Conservation (phyloP, 2,113 vertebrate genomes). For the Raphicerus campestris region DNA sequence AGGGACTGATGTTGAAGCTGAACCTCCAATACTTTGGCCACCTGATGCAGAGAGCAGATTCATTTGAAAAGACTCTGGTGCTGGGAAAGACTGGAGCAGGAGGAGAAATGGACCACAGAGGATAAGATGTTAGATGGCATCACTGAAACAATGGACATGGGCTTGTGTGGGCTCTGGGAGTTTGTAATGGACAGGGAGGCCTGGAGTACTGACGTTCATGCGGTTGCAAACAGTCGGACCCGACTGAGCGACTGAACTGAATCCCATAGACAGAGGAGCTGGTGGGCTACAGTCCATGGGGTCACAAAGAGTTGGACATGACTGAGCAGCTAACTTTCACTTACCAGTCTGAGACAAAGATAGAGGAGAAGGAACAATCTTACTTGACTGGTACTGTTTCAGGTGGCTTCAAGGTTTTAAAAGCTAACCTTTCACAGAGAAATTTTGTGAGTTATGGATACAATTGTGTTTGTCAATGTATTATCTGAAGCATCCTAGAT, state of each 20-base stretch:
- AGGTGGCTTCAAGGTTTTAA: not conserved
- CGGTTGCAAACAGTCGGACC: rapidly evolving
- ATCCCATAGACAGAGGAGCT: not conserved
- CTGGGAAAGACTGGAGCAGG: no score
- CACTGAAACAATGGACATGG: no score
- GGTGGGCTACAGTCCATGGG: not conserved
- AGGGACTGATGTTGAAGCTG: no score
- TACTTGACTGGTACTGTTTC: not conserved
- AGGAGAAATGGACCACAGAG: no score
- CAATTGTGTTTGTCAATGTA: not conserved
- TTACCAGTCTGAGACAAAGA: not conserved
- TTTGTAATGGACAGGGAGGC: no score
- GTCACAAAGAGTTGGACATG: rapidly evolving
- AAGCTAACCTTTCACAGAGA: not conserved
- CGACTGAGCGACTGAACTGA: not conserved
- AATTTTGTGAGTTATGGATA: not conserved
- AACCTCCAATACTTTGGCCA: no score
- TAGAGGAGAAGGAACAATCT: not conserved
- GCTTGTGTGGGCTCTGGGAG: no score
- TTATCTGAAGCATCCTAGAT: not conserved
- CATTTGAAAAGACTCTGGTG: no score
- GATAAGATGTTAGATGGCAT: no score
- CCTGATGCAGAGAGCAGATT: no score
- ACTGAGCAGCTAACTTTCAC: not conserved
- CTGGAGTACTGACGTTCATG: no score